Evolutionary conservation across 2,113 vertebrate species (phyloP), one percentile per base, ranked within the genome.

Genomic region (Neolamprologus devosi): DNA sequence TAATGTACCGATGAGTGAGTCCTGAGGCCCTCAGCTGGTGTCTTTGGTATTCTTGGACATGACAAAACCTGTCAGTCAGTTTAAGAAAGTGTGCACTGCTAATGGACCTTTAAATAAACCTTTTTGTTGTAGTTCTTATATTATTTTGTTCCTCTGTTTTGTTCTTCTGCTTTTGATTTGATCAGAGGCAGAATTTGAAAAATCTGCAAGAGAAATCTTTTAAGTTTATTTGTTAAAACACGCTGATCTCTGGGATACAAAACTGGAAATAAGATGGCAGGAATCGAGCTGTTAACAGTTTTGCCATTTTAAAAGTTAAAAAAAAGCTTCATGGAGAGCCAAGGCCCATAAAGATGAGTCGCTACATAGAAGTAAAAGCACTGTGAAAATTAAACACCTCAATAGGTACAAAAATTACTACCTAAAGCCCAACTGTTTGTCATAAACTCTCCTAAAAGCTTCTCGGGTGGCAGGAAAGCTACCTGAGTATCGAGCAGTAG

Each of bases 91-190:
- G 37, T 42, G 65, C 21, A 45, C 37, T 73, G 37, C 65, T 73
- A 7, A 73, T 3, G 8, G 37, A 16, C 40, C 40, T 73, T 73
- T 26, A 73, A 47, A 28, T 28, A 73, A 73, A 73, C 14, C 33
- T 70, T 70, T 70, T 70, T 4, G 0, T 3, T 70, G 35, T 42
- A 14, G 7, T 0, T 14, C 3, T 70, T 23, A 6, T 21, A 0
- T 14, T 23, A 42, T 42, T 40, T 70, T 3, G n/a, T 70, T 42
- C 37, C 35, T 42, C 65, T 16, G n/a, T 70, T 70, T 70, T 70
- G 21, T 40, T n/a, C n/a, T n/a, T n/a, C n/a, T 70, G 35, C 65
- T 42, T 70, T 23, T 37, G 35, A 23, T 68, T 68, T 68, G 63
- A 68, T 68, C 35, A 68, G 3, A 23, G 7, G n/a, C 35, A 70